Percentiles rank a stretch among this genome's conserved stretches.
Conservation (phyloP, 2,113 vertebrate species). For the Corydoras sp. region DNA sequence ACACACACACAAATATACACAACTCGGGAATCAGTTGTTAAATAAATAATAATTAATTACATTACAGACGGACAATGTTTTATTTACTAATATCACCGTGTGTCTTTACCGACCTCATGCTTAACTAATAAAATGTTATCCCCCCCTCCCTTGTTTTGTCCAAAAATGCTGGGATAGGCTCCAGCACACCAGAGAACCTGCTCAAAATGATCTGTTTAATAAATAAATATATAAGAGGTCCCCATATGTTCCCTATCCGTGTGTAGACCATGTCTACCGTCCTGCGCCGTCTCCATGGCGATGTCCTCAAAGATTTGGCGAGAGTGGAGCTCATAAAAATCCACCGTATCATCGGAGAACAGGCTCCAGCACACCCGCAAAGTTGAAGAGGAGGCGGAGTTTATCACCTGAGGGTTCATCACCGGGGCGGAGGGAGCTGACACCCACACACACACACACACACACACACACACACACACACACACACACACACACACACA, state of each 20-base stretch:
- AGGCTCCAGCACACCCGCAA: conserved; percentile 87
- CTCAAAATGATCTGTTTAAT: too few relatives aligned
- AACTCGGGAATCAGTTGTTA: not conserved
- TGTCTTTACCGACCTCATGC: too few relatives aligned
- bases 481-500: too few relatives aligned
- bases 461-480: conserved; percentile 9
- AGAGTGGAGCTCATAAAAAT: conserved; percentile 80
- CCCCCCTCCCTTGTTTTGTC: too few relatives aligned
- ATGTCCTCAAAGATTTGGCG: conserved; percentile 68
- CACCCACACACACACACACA: conserved; percentile 21
- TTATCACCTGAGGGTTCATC: conserved; percentile 83
- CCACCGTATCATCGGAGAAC: conserved; percentile 87
- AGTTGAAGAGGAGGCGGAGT: conserved; percentile 78
- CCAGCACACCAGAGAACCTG: too few relatives aligned
- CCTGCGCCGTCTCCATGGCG: conserved; percentile 48
- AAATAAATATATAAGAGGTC: too few relatives aligned
- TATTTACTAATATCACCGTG: too few relatives aligned
- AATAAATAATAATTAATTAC: too few relatives aligned
- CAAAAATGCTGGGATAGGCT: too few relatives aligned
- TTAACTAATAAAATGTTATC: too few relatives aligned
- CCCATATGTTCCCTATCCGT: too few relatives aligned
- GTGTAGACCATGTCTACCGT: conserved; percentile 59
- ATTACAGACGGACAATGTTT: too few relatives aligned
- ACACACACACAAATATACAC: conserved; percentile 10
- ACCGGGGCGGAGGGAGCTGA: conserved; percentile 91